These are phyloP conservation scores for Sesamia nonagrioides DNA, from an alignment of 1,140 invertebrate genomes.

Conservation along the genomic window DNA sequence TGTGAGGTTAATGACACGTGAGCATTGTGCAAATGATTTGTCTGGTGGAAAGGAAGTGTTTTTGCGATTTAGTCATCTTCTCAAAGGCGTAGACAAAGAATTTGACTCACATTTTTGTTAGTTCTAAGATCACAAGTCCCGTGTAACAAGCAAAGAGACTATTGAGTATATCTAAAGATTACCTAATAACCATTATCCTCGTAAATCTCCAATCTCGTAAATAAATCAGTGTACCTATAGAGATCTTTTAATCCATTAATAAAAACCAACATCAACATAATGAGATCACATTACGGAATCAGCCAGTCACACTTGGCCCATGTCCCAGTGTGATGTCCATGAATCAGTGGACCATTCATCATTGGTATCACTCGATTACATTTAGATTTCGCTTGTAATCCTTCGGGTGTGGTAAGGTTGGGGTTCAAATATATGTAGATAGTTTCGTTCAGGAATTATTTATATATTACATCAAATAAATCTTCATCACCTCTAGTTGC, in stretches of 20 bases:
- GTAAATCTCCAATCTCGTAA: background rate
- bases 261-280: constrained; percentile 24
- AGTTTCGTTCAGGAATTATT: background rate
- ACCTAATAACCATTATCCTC: background rate
- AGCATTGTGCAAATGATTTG: too few relatives aligned
- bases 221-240: too few relatives aligned
- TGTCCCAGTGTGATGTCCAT: background rate
- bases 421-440: constrained; percentile 3
- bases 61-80: too few relatives aligned
- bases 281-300: constrained; percentile 24
- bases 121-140: too few relatives aligned
- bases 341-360: constrained; percentile 1
- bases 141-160: too few relatives aligned
- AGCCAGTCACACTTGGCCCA: constrained; percentile 14
- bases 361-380: constrained; percentile 28
- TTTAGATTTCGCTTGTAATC: constrained; percentile 33
- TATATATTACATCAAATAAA: background rate
- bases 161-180: background rate
- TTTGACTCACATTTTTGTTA: too few relatives aligned
- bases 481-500: too few relatives aligned
- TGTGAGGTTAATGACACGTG: too few relatives aligned
- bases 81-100: too few relatives aligned
- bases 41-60: too few relatives aligned
- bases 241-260: constrained; percentile 17
- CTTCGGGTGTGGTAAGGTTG: constrained; percentile 19